Base-by-base conservation (phyloP, 1,140 invertebrate species). In the Leptinotarsa lineolata region DNA sequence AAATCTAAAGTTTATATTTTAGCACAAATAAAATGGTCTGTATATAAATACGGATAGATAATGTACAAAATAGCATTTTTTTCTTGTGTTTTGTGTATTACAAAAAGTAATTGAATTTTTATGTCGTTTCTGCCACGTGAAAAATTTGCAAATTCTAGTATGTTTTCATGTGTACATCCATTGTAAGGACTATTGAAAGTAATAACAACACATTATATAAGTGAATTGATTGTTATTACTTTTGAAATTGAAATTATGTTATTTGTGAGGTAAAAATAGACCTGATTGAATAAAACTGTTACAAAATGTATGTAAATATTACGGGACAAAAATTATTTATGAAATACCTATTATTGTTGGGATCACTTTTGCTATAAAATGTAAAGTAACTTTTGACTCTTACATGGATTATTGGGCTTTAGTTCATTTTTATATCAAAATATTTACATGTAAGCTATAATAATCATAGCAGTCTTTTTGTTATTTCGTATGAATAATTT, bases 1-100 rank as follows among this genome's bases (percentile, higher is more conserved):
- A 78, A 72, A 76, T n/a, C 73, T 76, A 77, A 79, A 82, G 73
- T 77, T 70, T 81, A 75, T 82, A 82, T 81, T 82, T 81, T 82
- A 82, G 81, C 81, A 82, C 81, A 82, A 78, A 77, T 69, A 60
- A 76, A 74, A 72, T 22, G 61, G 67, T 72, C 76, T 73, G 73
- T 68, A 70, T 67, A 66, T 39, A 58, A 61, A 58, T 67, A 68
- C 76, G 69, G 76, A 75, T 71, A 73, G 67, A 80, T 76, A 76
- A 81, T 81, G 79, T 82, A 81, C 76, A 81, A 81, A 82, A 74
- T 78, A 78, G 71, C 65, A 78, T 78, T 80, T 64, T 74, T 68
- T 72, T 77, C 77, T 66, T 67, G 72, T 76, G 65, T 74, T 79
- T 78, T 79, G 74, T 79, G 76, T 78, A 77, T 72, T 30, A 71